Conservation (phyloP, 2,888 invertebrate species). For the Apamea sordens region DNA sequence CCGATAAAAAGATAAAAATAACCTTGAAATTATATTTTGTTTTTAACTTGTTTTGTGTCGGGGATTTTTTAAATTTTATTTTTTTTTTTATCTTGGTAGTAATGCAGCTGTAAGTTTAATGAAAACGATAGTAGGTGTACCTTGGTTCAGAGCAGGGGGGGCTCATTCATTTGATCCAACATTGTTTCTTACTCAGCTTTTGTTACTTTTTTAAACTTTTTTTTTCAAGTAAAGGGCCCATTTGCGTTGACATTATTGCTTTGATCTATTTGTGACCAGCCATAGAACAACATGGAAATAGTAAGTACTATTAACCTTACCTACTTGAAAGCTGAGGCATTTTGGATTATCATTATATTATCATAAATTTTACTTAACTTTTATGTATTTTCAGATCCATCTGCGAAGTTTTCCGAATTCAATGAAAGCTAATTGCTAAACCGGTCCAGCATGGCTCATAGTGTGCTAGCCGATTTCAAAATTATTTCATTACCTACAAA, state of each 20-base stretch:
- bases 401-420: neutral
- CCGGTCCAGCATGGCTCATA: slow-evolving; percentile 16
- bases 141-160: neutral
- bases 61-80: too few relatives aligned
- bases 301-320: neutral
- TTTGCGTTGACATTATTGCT: too few relatives aligned
- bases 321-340: neutral
- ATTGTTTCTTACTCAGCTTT: neutral
- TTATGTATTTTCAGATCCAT: neutral
- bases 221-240: neutral
- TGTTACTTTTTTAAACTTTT: neutral
- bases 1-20: too few relatives aligned
- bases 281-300: neutral
- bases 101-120: too few relatives aligned
- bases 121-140: too few relatives aligned
- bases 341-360: neutral
- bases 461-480: slow-evolving; percentile 29
- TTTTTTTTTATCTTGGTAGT: too few relatives aligned
- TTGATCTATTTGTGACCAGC: neutral
- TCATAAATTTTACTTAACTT: neutral
- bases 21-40: too few relatives aligned
- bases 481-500: slow-evolving; percentile 12
- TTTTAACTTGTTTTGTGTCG: too few relatives aligned
- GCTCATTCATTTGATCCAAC: neutral
- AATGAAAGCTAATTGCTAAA: slow-evolving; percentile 29